Conservation (phyloP, 2,113 vertebrate genomes). For the Natator depressus region DNA sequence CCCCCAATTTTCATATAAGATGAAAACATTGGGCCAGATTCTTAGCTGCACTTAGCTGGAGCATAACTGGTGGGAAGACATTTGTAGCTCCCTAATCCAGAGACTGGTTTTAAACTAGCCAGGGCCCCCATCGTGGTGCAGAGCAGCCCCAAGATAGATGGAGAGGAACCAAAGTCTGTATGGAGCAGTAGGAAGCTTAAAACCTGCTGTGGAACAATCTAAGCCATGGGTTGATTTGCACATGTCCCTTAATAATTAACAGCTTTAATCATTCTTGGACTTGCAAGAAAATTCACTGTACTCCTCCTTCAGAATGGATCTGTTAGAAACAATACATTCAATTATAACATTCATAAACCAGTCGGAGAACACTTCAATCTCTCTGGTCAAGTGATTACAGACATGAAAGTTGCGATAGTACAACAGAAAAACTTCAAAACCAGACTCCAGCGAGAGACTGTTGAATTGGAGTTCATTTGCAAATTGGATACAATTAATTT, state of each 20-base stretch:
- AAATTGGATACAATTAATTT: too few species aligned
- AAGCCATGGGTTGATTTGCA: neutral
- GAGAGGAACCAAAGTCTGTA: neutral
- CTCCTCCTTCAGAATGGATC: neutral
- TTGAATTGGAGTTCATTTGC: too few species aligned
- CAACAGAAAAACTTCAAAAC: too few species aligned
- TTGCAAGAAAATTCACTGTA: neutral
- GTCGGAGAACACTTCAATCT: too few species aligned
- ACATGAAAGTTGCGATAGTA: too few species aligned
- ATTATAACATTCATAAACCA: too few species aligned
- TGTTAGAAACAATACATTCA: constrained; percentile 17
- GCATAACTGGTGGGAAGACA: neutral
- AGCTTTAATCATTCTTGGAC: neutral
- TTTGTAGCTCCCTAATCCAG: too few species aligned
- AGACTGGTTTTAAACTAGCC: too few species aligned
- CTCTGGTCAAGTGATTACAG: too few species aligned
- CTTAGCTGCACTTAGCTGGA: neutral
- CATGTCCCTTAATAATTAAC: neutral
- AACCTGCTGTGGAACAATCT: neutral
- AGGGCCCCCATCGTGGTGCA: neutral
- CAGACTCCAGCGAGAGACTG: too few species aligned
- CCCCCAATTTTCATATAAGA: neutral
- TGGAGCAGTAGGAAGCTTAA: neutral
- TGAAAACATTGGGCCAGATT: neutral
- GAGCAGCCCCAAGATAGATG: neutral